Evolutionary conservation across 2,888 invertebrate genomes (phyloP).

Genomic region (Hyles lineata): DNA sequence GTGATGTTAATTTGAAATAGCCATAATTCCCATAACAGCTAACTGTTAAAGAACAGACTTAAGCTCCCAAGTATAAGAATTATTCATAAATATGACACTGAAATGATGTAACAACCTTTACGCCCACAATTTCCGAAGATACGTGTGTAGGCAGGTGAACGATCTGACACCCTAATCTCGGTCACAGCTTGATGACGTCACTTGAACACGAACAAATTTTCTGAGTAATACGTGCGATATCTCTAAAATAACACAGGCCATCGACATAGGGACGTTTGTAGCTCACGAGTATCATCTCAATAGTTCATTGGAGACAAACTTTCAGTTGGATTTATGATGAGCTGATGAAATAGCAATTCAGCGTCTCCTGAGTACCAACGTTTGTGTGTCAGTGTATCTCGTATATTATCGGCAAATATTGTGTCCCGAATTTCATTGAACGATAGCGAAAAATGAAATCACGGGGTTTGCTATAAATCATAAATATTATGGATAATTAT

Average conservation of each 20-base stretch:
- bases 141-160: conserved; percentile 57
- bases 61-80: background rate
- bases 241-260: conserved; percentile 49
- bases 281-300: background rate
- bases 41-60: too few species aligned
- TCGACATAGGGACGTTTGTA: conserved; percentile 43
- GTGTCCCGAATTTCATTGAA: background rate
- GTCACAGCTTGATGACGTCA: conserved; percentile 57
- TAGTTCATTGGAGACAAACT: background rate
- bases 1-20: too few species aligned
- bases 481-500: too few species aligned
- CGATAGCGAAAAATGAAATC: background rate
- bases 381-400: background rate
- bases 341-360: background rate
- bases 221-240: conserved; percentile 41
- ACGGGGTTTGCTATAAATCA: background rate
- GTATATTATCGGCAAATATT: conserved; percentile 3
- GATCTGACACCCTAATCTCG: conserved; percentile 63
- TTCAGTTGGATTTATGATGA: conserved; percentile 22
- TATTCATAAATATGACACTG: conserved; percentile 19
- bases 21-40: too few species aligned
- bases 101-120: conserved; percentile 75
- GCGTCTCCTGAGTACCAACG: background rate
- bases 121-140: conserved; percentile 65
- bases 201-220: conserved; percentile 37